Percentiles rank a stretch among this genome's conserved stretches.
phyloP scores from a whole-genome alignment of 2,888 invertebrate species.

The Scrobipalpa costella region DNA sequence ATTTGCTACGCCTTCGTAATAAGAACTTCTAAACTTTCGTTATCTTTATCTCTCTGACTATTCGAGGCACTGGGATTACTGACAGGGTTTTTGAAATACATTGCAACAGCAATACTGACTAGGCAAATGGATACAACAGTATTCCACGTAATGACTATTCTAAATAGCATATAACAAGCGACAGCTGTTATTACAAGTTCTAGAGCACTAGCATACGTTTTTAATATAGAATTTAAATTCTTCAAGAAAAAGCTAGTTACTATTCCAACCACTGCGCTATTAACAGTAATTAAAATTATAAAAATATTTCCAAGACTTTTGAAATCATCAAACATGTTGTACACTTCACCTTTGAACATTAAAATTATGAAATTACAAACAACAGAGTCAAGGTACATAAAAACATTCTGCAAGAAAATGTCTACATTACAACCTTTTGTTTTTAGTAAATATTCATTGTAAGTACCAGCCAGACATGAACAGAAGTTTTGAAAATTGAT shows the following conservation, averaged over 20 bases:
- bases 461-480: constrained; percentile 97
- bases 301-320: constrained; percentile 83
- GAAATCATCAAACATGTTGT: constrained; percentile 82
- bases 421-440: constrained; percentile 91
- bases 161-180: constrained; percentile 91
- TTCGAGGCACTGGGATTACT: constrained; percentile 65
- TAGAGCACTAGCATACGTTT: constrained; percentile 96
- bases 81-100: constrained; percentile 96
- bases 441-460: constrained; percentile 96
- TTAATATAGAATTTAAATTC: constrained; percentile 95
- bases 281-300: constrained; percentile 90
- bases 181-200: constrained; percentile 95
- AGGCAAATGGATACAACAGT: constrained; percentile 91
- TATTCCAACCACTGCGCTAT: constrained; percentile 95
- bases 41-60: constrained; percentile 42
- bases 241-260: constrained; percentile 96
- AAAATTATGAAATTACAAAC: constrained; percentile 92
- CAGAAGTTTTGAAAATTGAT: constrained; percentile 91
- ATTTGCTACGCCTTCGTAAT: neutral
- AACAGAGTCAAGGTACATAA: constrained; percentile 97
- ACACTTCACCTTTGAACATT: constrained; percentile 83
- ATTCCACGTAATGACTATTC: constrained; percentile 90
- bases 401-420: constrained; percentile 96
- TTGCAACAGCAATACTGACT: constrained; percentile 90
- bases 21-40: neutral